Base-by-base conservation (phyloP, 2,113 vertebrate species). In the Urocynchramus pylzowi region DNA sequence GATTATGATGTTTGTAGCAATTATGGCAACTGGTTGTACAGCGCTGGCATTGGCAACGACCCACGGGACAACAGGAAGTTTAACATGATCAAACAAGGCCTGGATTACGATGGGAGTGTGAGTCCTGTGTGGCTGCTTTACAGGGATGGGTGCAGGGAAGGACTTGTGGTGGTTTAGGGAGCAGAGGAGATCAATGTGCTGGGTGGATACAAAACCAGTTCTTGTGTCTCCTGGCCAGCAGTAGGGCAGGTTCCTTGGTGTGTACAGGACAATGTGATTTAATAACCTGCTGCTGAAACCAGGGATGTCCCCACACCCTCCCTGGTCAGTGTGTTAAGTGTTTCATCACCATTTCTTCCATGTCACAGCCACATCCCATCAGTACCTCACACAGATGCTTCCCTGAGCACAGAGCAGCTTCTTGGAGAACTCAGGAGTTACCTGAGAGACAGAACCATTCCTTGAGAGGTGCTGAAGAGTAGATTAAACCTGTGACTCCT, bases 1-100 rank as follows among this genome's bases (percentile, higher is more conserved):
- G 98, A 99, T 95, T 95, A 98, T 1, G 98, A 98, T 7, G 98
- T 98, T 85, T 98, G 98, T 63, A 98, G 98, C 94, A 99, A 98
- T 97, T 98, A 98, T 0, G 98, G 98, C 18, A 99, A 99, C 97
- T 98, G 98, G 98, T 94, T 98, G 2, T 98, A 98, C 97, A 98
- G 98, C 1, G 98, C 98, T 28, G 98, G 98, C 4, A 44, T 98
- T 84, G 98, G 98, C 97, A 99, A 98, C 2, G 98, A 98, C 92
- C 99, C 98, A 7, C 96, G 98, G 96, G 98, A 98, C 65, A 98
- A 95, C 97, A 98, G 98, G 95, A 99, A 98, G 94, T 98, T 99
- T 65, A 99, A 99, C 96, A 97, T 98, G 98, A 97, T 98, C 94
- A 98, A 99, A 87, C 98, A 99, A 96, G 98, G 98, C 65, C 97